Evolutionary conservation across 2,797 vertebrate genomes (phyloP).

Genomic region (Loriculus beryllinus): DNA sequence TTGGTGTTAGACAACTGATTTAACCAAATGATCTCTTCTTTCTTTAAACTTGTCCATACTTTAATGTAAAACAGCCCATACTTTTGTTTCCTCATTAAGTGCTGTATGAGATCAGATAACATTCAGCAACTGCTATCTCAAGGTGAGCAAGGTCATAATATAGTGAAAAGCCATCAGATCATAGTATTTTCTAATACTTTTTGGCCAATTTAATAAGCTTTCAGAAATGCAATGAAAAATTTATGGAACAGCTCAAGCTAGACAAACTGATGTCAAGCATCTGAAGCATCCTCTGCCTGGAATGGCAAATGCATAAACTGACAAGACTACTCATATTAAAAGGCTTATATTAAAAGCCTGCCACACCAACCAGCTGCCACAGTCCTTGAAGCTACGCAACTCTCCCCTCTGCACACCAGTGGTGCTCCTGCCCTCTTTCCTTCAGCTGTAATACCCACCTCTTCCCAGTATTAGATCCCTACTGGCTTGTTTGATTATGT

Average conservation of each 20-base stretch:
- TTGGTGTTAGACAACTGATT: background rate
- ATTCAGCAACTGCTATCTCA: background rate
- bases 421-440: background rate
- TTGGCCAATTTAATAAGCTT: background rate
- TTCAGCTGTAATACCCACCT: background rate
- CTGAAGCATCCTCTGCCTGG: background rate
- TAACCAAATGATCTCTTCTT: background rate
- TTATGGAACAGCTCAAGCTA: background rate
- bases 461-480: background rate
- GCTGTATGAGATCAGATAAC: background rate
- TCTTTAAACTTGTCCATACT: background rate
- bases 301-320: background rate
- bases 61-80: background rate
- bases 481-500: background rate
- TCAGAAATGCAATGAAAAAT: background rate
- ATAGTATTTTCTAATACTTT: background rate
- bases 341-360: background rate
- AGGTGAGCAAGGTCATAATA: background rate
- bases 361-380: rapidly evolving
- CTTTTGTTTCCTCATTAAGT: background rate
- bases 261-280: background rate
- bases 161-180: background rate
- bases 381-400: rapidly evolving
- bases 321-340: background rate
- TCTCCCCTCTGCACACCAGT: background rate